Conservation (phyloP, 1,140 invertebrate species). For the Propsilocerus akamusi region DNA sequence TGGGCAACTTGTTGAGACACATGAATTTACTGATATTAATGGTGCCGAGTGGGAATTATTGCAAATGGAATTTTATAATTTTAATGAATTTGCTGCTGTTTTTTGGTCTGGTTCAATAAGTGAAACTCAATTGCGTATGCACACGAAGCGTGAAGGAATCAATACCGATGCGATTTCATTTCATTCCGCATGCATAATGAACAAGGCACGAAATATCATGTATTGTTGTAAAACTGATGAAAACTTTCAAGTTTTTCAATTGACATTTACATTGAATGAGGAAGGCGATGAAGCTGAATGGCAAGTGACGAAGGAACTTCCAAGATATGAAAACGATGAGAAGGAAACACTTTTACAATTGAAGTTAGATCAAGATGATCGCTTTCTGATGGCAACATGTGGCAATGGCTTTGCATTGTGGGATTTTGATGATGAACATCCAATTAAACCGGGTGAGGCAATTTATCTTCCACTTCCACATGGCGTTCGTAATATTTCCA, state of each 20-base stretch:
- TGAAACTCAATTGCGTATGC: constrained; percentile 44
- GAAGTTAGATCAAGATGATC: constrained; percentile 62
- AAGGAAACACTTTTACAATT: constrained; percentile 62
- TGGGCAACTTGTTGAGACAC: constrained; percentile 33
- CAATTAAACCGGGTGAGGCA: constrained; percentile 26
- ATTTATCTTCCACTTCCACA: constrained; percentile 64
- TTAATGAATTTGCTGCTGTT: constrained; percentile 50
- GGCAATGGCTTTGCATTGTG: constrained; percentile 66
- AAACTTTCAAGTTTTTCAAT: constrained; percentile 27
- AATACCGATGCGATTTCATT: constrained; percentile 47
- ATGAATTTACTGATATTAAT: constrained; percentile 18
- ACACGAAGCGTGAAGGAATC: constrained; percentile 28
- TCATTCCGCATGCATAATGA: constrained; percentile 50
- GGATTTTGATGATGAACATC: constrained; percentile 31
- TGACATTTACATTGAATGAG: constrained; percentile 10
- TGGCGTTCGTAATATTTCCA: constrained; percentile 82
- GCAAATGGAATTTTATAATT: constrained; percentile 46
- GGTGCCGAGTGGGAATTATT: constrained; percentile 9
- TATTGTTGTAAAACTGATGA: constrained; percentile 38
- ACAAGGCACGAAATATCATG: constrained; percentile 31
- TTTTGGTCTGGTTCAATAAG: constrained; percentile 68
- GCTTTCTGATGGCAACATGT: constrained; percentile 60
- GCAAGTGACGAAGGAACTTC: constrained; percentile 36
- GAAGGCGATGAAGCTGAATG: constrained; percentile 33
- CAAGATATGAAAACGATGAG: constrained; percentile 43